Conservation (phyloP, 2,797 vertebrate genomes). For the Mus minutoides region DNA sequence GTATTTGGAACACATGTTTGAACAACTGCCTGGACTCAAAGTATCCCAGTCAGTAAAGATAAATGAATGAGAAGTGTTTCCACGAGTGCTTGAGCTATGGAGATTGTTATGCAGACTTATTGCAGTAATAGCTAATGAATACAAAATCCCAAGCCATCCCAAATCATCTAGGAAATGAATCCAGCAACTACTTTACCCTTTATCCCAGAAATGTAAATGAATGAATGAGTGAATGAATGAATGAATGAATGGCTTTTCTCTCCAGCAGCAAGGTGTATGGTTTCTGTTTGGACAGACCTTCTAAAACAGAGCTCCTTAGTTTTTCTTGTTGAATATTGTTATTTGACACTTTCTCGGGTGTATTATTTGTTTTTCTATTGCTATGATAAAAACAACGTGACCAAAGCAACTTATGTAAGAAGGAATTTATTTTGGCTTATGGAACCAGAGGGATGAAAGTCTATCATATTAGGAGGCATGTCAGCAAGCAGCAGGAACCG, state of each 20-base stretch:
- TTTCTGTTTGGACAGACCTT: background rate
- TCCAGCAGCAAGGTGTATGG: background rate
- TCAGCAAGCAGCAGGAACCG: background rate
- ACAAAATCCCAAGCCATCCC: background rate
- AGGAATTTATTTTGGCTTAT: background rate
- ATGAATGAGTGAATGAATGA: background rate
- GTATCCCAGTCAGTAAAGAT: background rate
- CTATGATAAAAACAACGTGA: background rate
- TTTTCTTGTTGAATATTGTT: background rate
- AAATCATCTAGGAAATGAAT: background rate
- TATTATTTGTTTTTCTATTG: background rate
- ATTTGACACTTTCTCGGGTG: background rate
- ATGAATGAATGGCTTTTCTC: background rate
- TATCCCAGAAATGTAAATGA: background rate
- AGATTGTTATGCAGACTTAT: background rate
- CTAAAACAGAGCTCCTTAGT: background rate
- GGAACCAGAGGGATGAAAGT: background rate
- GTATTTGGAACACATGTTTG: background rate
- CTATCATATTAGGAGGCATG: background rate
- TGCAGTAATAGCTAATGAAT: conserved; percentile 1
- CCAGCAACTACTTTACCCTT: background rate
- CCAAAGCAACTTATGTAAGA: background rate
- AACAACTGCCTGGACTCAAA: background rate
- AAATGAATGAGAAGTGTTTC: background rate
- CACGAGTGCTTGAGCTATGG: background rate